phyloP scores from a whole-genome alignment of 2,888 invertebrate species.

The Stomorhina lunata region DNA sequence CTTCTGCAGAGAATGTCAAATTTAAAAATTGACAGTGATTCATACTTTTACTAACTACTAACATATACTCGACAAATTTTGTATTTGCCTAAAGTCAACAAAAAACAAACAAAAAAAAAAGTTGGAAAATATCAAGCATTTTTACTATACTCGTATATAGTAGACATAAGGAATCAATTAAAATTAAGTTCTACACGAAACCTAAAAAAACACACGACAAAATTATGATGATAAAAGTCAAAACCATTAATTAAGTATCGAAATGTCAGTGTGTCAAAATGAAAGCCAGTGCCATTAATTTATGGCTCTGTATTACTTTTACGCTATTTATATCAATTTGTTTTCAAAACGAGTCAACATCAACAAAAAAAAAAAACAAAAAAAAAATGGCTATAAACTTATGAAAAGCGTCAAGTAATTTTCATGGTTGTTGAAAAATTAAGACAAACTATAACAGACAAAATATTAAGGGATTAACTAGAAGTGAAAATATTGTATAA shows the following conservation, averaged over 20 bases:
- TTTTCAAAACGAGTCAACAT: neutral
- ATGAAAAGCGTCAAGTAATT: constrained; percentile 32
- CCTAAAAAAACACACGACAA: neutral
- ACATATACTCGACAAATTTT: neutral
- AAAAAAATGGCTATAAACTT: neutral
- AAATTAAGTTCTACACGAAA: constrained; percentile 34
- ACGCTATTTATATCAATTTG: neutral
- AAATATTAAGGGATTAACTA: neutral
- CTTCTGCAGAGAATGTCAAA: constrained; percentile 50
- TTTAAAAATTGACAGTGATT: constrained; percentile 51
- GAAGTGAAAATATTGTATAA: neutral
- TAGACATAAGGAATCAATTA: constrained; percentile 41
- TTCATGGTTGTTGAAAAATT: neutral
- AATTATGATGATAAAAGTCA: constrained; percentile 19
- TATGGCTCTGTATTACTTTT: neutral
- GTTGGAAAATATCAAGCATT: neutral
- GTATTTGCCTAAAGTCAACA: neutral
- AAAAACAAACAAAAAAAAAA: neutral
- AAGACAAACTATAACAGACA: neutral
- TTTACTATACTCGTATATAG: neutral
- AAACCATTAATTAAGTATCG: constrained; percentile 52
- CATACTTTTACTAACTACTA: constrained; percentile 20
- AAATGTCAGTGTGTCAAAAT: constrained; percentile 44
- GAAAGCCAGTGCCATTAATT: neutral
- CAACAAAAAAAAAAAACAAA: neutral